Percentiles rank a stretch among this genome's conserved stretches.
Evolutionary conservation across 2,113 vertebrate genomes (phyloP).

Genomic region (Cyanoderma ruficeps): DNA sequence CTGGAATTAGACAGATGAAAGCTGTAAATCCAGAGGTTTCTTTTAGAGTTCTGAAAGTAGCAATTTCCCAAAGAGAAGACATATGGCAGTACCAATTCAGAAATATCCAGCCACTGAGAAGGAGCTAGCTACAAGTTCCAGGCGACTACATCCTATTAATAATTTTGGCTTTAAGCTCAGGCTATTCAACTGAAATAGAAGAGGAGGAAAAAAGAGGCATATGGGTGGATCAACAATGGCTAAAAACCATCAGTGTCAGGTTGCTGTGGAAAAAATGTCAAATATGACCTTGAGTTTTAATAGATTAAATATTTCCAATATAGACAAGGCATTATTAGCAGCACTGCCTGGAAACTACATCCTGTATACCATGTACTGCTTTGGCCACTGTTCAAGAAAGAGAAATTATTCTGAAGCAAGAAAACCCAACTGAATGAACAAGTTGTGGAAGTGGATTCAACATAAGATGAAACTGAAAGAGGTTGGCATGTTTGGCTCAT

Average conservation of each 20-base stretch:
- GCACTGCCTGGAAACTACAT: conserved; percentile 18
- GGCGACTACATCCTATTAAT: conserved; percentile 24
- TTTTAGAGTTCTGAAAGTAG: background rate
- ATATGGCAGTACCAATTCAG: background rate
- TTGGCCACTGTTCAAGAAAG: background rate
- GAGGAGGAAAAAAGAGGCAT: background rate
- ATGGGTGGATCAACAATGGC: conserved; percentile 24
- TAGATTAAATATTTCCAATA: conserved; percentile 40
- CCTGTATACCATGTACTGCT: background rate
- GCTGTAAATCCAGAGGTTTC: background rate
- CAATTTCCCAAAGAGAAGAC: background rate
- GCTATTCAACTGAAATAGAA: conserved; percentile 43
- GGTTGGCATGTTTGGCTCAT: background rate
- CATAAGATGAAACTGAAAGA: background rate
- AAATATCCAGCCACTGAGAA: background rate
- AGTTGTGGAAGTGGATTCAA: background rate
- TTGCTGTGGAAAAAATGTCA: conserved; percentile 60
- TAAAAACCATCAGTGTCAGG: conserved; percentile 48
- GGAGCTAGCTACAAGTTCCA: background rate
- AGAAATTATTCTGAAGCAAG: background rate
- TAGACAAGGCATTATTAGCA: background rate
- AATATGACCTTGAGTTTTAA: conserved; percentile 47
- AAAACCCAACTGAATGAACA: background rate
- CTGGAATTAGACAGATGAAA: background rate
- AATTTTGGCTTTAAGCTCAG: conserved; percentile 25